phyloP scores from a whole-genome alignment of 53 echinoderm and acorn worm species.

The Holothuria leucospilota region DNA sequence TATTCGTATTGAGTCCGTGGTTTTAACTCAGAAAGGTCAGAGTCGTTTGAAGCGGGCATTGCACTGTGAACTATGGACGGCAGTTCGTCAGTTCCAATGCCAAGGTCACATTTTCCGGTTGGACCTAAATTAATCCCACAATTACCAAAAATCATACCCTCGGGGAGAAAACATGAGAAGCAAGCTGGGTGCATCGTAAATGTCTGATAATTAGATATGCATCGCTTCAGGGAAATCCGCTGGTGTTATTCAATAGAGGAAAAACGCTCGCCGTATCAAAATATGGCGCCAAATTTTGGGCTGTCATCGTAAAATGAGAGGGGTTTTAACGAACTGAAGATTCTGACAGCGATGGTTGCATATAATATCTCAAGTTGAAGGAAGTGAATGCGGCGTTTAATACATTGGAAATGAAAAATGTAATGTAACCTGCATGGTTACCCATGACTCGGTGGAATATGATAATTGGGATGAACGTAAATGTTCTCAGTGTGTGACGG shows the following conservation, averaged over 20 bases:
- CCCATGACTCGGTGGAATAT: too few relatives aligned
- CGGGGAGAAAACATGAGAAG: constrained; percentile 42
- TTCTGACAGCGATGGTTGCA: too few relatives aligned
- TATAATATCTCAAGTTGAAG: too few relatives aligned
- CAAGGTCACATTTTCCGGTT: constrained; percentile 21
- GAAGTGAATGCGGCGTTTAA: too few relatives aligned
- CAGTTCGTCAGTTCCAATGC: constrained; percentile 1
- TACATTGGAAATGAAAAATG: too few relatives aligned
- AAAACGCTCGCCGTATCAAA: not conserved
- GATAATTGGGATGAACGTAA: too few relatives aligned
- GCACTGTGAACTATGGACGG: constrained; percentile 19
- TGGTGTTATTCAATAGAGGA: not conserved
- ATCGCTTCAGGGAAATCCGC: constrained; percentile 39
- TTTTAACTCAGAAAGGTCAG: constrained; percentile 5
- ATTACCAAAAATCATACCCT: constrained; percentile 23
- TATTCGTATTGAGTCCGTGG: too few relatives aligned
- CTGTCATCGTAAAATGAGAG: too few relatives aligned
- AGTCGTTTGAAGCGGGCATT: constrained; percentile 32
- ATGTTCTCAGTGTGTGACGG: too few relatives aligned
- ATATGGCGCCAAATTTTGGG: constrained; percentile 10
- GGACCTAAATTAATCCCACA: constrained; percentile 21
- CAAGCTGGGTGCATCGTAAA: constrained; percentile 22
- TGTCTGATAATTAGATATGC: constrained; percentile 45
- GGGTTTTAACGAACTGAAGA: too few relatives aligned
- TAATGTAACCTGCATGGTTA: too few relatives aligned